Conservation (phyloP, 1,140 invertebrate genomes). For the Neodiprion virginianus region DNA sequence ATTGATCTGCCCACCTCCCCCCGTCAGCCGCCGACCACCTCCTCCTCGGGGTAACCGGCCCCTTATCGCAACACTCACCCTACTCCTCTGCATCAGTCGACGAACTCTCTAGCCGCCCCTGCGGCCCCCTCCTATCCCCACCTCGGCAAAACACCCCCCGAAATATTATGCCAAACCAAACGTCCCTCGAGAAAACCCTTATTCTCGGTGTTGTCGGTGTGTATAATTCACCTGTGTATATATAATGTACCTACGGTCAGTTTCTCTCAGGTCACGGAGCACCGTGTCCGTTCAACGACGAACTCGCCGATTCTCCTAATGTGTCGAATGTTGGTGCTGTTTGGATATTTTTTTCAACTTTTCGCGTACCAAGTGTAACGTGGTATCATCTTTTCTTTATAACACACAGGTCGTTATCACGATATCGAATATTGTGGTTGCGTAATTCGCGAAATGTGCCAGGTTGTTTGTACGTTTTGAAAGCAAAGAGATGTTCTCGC, state of each 20-base stretch:
- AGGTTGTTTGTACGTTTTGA: too few relatives aligned
- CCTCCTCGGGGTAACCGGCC: constrained; percentile 27
- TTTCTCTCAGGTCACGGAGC: too few relatives aligned
- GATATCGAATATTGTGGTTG: too few relatives aligned
- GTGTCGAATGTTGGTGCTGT: too few relatives aligned
- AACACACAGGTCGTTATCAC: too few relatives aligned
- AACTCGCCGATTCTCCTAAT: too few relatives aligned
- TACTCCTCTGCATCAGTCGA: constrained; percentile 30
- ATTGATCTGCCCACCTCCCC: constrained; percentile 50
- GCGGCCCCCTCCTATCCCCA: neutral
- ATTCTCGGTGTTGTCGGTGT: neutral
- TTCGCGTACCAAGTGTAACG: too few relatives aligned
- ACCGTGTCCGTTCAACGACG: too few relatives aligned
- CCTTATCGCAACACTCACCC: constrained; percentile 9
- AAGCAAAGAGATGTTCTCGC: neutral
- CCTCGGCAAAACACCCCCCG: neutral
- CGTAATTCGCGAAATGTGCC: too few relatives aligned
- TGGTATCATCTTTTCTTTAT: too few relatives aligned
- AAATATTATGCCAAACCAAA: neutral
- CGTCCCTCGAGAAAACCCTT: neutral
- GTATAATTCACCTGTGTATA: neutral
- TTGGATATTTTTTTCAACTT: too few relatives aligned
- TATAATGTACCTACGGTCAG: too few relatives aligned
- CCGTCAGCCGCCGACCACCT: constrained; percentile 41
- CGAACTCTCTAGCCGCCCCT: constrained; percentile 23